Conservation (phyloP, 2,113 vertebrate species). For the Dromiciops gliroides region DNA sequence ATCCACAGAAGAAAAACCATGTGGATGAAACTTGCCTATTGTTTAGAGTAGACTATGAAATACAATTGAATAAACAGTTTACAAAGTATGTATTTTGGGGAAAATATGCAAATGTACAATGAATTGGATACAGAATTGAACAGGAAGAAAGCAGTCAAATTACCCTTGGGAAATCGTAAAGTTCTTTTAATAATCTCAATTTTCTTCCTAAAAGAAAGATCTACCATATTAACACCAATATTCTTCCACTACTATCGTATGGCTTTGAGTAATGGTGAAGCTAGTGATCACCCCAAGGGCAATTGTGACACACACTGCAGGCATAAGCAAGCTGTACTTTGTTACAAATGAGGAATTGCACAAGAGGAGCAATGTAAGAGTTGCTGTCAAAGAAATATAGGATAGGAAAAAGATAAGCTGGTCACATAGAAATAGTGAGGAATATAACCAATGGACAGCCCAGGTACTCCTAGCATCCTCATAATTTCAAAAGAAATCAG, state of each 20-base stretch:
- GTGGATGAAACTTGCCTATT: not conserved
- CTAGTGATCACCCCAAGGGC: not conserved
- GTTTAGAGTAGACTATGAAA: not conserved
- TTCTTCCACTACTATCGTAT: too few relatives aligned
- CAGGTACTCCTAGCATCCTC: too few relatives aligned
- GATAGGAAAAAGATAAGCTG: too few relatives aligned
- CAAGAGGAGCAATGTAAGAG: not conserved
- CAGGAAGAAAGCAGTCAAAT: not conserved
- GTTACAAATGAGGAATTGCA: not conserved
- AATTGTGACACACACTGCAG: not conserved
- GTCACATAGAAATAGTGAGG: too few relatives aligned
- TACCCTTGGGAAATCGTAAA: not conserved
- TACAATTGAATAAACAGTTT: not conserved
- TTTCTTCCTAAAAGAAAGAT: not conserved
- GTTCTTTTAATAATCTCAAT: not conserved
- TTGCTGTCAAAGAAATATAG: not conserved
- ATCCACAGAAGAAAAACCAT: not conserved
- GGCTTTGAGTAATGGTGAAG: not conserved
- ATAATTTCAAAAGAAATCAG: too few relatives aligned
- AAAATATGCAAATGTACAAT: not conserved
- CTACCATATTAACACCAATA: too few relatives aligned
- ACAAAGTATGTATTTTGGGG: not conserved
- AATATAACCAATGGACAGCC: too few relatives aligned
- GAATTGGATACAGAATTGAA: not conserved
- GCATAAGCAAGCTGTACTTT: not conserved